A percentile compares a stretch with the other conserved stretches of the same genome.
phyloP scores from a whole-genome alignment of 2,113 vertebrate species.

The Egretta garzetta region DNA sequence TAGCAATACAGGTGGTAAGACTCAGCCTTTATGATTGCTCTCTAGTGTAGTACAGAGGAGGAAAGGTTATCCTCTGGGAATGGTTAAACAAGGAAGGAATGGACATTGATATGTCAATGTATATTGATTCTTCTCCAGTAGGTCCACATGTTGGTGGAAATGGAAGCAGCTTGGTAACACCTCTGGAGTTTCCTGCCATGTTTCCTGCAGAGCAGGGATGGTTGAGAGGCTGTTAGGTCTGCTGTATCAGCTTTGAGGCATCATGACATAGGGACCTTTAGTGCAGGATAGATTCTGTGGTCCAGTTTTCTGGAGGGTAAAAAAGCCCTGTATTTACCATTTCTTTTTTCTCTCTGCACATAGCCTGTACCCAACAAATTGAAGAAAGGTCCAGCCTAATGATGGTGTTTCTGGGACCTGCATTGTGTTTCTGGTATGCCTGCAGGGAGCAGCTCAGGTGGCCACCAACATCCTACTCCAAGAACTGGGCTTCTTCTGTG shows the following conservation, averaged over 20 bases:
- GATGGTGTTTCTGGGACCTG: neutral
- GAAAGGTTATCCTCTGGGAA: neutral
- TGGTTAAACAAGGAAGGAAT: neutral
- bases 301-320: neutral
- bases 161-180: neutral
- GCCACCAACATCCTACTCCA: neutral
- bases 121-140: neutral
- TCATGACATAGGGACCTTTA: fast-evolving
- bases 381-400: neutral
- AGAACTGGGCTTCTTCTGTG: neutral
- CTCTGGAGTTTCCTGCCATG: neutral
- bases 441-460: neutral
- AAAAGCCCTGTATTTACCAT: neutral
- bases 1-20: neutral
- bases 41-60: neutral
- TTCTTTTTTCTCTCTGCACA: neutral
- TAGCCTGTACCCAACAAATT: neutral
- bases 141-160: neutral
- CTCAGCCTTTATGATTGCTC: neutral
- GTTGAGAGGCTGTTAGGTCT: neutral
- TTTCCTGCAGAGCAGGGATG: neutral
- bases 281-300: neutral
- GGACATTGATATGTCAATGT: neutral
- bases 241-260: neutral
- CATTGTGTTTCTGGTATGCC: neutral